A percentile compares a stretch with the other conserved stretches of the same genome.
Evolutionary conservation across 2,888 invertebrate species (phyloP).

Genomic region (Synergus japonicus): DNA sequence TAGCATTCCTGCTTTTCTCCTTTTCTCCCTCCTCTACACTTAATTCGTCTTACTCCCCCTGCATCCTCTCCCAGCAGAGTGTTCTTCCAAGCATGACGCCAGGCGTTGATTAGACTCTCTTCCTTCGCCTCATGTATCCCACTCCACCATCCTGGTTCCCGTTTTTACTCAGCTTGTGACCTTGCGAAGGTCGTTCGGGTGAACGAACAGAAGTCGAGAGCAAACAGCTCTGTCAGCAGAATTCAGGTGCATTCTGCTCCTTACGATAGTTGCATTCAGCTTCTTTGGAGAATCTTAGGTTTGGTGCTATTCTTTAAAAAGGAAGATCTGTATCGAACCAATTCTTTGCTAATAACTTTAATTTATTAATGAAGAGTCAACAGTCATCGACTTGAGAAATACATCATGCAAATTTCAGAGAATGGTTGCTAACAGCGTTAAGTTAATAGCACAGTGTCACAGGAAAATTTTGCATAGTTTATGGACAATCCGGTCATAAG

Average conservation of each 20-base stretch:
- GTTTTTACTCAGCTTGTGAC: conserved; percentile 71
- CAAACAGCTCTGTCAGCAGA: conserved; percentile 40
- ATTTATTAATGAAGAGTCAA: conserved; percentile 1
- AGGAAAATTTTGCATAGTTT: not conserved
- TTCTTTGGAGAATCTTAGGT: not conserved
- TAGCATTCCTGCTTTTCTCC: conserved; percentile 22
- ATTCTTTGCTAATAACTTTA: not conserved
- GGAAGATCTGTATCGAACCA: no score
- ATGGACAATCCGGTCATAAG: conserved; percentile 4
- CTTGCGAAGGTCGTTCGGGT: conserved; percentile 77
- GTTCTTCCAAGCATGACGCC: conserved; percentile 74
- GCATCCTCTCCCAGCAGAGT: conserved; percentile 57
- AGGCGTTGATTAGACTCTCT: conserved; percentile 76
- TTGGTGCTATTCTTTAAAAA: no score
- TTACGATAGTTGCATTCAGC: no score
- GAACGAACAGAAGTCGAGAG: conserved; percentile 72
- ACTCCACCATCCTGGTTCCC: conserved; percentile 56
- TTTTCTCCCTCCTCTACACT: conserved; percentile 28
- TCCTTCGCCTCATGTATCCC: conserved; percentile 56
- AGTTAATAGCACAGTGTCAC: conserved; percentile 21
- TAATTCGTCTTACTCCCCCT: conserved; percentile 43
- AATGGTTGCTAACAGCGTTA: conserved; percentile 4
- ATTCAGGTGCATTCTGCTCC: not conserved
- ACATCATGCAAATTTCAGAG: conserved; percentile 18
- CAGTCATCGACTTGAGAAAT: not conserved